A percentile compares a stretch with the other conserved stretches of the same genome.
These are phyloP conservation scores for Tamandua tetradactyla DNA, from an alignment of 2,797 vertebrate species.

Conservation along the genomic window DNA sequence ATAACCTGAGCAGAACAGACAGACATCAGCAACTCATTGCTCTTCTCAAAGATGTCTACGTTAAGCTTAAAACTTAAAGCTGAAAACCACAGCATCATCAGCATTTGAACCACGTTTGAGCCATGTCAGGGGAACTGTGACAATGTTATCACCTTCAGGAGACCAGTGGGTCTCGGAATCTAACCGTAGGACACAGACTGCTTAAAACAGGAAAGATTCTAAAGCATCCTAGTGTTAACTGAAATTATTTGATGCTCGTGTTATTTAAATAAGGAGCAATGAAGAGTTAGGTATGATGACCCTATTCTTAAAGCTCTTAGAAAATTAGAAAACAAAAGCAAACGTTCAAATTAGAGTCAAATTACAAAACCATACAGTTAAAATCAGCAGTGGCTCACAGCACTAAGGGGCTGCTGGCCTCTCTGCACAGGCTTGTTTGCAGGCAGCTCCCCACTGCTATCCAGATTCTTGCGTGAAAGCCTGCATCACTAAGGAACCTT, in stretches of 20 bases:
- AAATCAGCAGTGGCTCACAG: neutral
- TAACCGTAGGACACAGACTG: neutral
- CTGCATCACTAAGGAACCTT: neutral
- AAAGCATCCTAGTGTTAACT: neutral
- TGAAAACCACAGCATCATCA: neutral
- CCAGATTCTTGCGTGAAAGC: neutral
- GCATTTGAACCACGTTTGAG: neutral
- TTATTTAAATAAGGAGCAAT: neutral
- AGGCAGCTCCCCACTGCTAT: neutral
- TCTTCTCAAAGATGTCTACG: neutral
- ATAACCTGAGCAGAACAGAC: neutral
- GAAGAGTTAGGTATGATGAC: neutral
- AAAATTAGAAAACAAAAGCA: conserved; percentile 8
- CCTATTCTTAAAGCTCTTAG: neutral
- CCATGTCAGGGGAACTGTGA: neutral
- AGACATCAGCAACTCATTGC: neutral
- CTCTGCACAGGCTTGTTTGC: neutral
- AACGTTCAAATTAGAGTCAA: neutral
- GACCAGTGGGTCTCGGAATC: neutral
- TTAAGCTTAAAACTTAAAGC: neutral
- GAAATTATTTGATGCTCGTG: conserved; percentile 35
- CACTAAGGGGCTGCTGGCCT: neutral
- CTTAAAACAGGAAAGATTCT: neutral
- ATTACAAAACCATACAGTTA: neutral
- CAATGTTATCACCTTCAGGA: neutral